Percentiles rank a stretch among this genome's conserved stretches.
These are phyloP conservation scores for Hipposideros larvatus DNA, from an alignment of 2,797 vertebrate genomes.

Conservation along the genomic window DNA sequence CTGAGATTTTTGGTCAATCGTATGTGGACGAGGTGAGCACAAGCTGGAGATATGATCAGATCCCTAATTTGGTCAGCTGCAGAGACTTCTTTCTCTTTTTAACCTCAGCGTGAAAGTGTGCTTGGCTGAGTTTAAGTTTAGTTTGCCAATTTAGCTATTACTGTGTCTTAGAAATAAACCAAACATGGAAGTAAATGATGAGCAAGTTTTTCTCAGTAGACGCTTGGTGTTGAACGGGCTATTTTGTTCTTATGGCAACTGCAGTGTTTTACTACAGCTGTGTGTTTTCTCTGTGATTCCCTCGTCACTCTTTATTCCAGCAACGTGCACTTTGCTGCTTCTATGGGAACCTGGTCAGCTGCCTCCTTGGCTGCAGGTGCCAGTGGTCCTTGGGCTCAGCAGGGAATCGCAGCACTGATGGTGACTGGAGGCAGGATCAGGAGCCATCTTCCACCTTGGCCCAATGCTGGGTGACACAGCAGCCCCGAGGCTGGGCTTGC, in stretches of 20 bases:
- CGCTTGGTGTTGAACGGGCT: background rate
- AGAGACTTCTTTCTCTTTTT: background rate
- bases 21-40: background rate
- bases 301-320: background rate
- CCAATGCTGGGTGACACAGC: background rate
- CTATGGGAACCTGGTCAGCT: background rate
- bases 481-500: background rate
- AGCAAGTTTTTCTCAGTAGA: background rate
- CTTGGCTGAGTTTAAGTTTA: background rate
- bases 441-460: background rate
- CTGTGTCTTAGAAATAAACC: conserved; percentile 20
- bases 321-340: background rate
- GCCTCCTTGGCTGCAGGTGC: background rate
- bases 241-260: conserved; percentile 43
- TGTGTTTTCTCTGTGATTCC: background rate
- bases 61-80: background rate
- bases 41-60: background rate
- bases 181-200: background rate
- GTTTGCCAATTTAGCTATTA: conserved; percentile 8
- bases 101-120: background rate
- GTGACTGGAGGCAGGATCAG: background rate
- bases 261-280: background rate
- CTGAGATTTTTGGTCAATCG: background rate
- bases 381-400: background rate
- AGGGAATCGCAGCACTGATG: background rate